phyloP scores from a whole-genome alignment of 2,797 vertebrate genomes.

The Rhinella marina region DNA sequence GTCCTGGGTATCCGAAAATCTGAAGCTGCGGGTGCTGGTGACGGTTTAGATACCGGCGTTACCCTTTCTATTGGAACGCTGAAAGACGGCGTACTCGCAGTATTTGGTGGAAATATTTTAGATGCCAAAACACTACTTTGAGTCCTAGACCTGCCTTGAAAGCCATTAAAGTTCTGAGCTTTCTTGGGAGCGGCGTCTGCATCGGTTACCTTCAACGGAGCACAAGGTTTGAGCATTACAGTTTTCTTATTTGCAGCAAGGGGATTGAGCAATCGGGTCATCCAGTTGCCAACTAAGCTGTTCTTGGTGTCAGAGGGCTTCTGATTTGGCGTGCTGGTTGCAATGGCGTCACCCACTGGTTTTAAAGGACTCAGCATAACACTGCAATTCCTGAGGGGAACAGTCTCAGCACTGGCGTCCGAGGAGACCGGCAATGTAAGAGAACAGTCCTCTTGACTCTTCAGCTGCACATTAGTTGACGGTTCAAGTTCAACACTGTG shows the following conservation, averaged over 20 bases:
- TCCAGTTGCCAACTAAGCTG: slow-evolving; percentile 74
- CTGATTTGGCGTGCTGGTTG: background rate
- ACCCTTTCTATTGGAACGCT: background rate
- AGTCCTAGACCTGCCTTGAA: slow-evolving; percentile 71
- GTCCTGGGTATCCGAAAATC: background rate
- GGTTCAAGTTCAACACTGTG: slow-evolving; percentile 22
- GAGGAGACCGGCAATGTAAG: background rate
- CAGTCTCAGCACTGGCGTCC: background rate
- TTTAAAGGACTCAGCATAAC: background rate
- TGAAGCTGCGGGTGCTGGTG: background rate
- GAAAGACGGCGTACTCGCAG: background rate
- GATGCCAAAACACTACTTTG: slow-evolving; percentile 9
- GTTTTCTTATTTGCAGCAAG: slow-evolving; percentile 66
- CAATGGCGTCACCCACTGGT: background rate
- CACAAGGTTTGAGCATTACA: slow-evolving; percentile 57
- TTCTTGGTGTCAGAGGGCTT: slow-evolving; percentile 60
- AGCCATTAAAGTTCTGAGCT: slow-evolving; percentile 85
- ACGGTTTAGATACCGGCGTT: background rate
- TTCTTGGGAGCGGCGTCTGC: slow-evolving; percentile 76
- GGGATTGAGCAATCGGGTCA: slow-evolving; percentile 69
- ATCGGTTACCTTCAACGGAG: slow-evolving; percentile 63
- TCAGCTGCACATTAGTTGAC: background rate
- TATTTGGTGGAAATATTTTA: background rate
- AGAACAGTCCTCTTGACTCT: background rate
- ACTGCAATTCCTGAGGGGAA: background rate